Conservation (phyloP, 2,113 vertebrate genomes). For the Gopherus evgoodei region DNA sequence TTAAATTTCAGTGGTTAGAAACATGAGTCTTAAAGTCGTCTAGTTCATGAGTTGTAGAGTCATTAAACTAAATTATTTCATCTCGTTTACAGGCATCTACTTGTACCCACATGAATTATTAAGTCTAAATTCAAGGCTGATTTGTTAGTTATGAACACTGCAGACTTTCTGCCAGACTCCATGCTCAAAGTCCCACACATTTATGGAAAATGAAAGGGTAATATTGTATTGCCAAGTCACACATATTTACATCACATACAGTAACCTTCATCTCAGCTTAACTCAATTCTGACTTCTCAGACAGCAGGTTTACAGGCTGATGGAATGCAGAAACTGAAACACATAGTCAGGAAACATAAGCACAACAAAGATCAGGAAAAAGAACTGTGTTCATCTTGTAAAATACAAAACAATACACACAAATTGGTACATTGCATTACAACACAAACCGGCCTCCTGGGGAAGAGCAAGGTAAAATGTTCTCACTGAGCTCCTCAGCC, state of each 20-base stretch:
- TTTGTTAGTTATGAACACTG: neutral
- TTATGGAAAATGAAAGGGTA: constrained; percentile 19
- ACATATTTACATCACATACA: neutral
- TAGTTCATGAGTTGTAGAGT: neutral
- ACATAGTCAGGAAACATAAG: neutral
- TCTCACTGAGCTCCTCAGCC: neutral
- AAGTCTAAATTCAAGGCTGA: constrained; percentile 7
- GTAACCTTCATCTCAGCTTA: constrained; percentile 12
- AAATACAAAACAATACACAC: neutral
- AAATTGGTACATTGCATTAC: neutral
- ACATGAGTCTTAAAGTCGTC: neutral
- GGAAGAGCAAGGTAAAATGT: neutral
- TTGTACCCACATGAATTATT: neutral
- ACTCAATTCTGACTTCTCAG: neutral
- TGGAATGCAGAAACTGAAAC: neutral
- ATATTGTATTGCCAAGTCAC: constrained; percentile 32
- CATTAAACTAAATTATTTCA: constrained; percentile 14
- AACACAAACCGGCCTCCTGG: neutral
- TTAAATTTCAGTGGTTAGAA: constrained; percentile 42
- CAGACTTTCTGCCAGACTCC: neutral
- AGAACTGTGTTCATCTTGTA: neutral
- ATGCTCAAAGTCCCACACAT: neutral
- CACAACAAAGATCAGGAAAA: neutral
- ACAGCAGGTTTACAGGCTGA: neutral
- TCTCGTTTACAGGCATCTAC: neutral